Percentiles rank a stretch among this genome's conserved stretches.
These are phyloP conservation scores for Diuraphis noxia DNA, from an alignment of 1,140 invertebrate genomes.

Conservation along the genomic window DNA sequence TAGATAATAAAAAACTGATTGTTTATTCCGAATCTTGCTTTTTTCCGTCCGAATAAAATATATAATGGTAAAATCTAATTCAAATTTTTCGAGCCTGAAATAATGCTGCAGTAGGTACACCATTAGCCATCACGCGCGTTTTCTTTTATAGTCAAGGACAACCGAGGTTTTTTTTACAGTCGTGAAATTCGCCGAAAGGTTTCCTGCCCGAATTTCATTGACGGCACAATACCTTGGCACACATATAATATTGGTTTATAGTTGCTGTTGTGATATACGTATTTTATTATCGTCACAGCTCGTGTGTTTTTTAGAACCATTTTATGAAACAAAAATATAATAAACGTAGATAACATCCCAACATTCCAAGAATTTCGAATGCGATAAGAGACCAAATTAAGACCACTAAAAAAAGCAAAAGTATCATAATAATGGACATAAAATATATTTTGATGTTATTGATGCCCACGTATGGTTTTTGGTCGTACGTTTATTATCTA, in stretches of 20 bases:
- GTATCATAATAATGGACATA: background rate
- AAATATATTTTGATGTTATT: background rate
- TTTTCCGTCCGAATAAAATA: background rate
- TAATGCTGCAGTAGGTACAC: background rate
- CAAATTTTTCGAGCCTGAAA: background rate
- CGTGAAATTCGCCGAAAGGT: background rate
- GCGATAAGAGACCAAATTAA: background rate
- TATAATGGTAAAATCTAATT: background rate
- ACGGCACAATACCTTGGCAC: background rate
- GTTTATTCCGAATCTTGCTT: background rate
- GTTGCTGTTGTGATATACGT: background rate
- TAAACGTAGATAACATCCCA: background rate
- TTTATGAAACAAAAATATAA: background rate
- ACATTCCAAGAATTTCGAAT: background rate
- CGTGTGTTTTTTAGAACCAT: background rate
- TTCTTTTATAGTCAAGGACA: slow-evolving; percentile 2
- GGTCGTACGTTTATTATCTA: background rate
- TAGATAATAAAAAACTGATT: background rate
- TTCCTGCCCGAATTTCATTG: slow-evolving; percentile 1
- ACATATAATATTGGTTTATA: background rate
- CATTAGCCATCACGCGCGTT: background rate
- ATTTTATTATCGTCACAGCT: background rate
- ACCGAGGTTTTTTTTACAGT: background rate
- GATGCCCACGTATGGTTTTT: background rate
- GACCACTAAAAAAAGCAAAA: background rate